Base-by-base conservation (phyloP, 2,888 invertebrate genomes). In the Chamaedrilus cognettii region DNA sequence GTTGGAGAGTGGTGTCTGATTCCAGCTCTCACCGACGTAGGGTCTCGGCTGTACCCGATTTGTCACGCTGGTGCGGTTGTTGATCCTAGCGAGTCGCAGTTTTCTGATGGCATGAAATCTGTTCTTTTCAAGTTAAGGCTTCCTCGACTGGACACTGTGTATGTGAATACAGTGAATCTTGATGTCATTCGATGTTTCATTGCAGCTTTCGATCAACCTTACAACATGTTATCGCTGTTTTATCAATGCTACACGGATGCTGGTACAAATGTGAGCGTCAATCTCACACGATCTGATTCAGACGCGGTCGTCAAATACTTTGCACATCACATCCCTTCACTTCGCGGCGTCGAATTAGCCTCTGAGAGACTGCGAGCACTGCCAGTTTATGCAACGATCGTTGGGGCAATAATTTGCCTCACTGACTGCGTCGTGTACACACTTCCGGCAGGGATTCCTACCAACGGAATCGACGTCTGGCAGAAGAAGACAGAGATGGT, bases 381-480 rank as follows among this genome's bases (percentile, higher is more conserved):
- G 34, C 73, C 73, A 2, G 49, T 73, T 28, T 72, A 68, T 50
- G 33, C 52, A 1, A 73, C 73, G 15, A 69, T 72, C 11, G 66
- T 50, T 55, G 70, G 72, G 1, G 72, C 72, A 56, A 34, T 67
- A 5, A 70, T 73, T 35, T 32, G 26, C 11, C 60, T 73, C 11
- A 63, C 68, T 15, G 55, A 57, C 49, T 68, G 70, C 50, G n/a
- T 70, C 1, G 72, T 72, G 51, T 73, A 72, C 51, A 72, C 70
- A 7, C 62, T 73, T 15, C 73, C 73, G 4, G 63, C 70, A 19
- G 52, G 65, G 31, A 70, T 73, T 33, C 72, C 72, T 2, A 73
- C 70, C 19, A 63, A 68, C 30, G 73, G 73, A 30, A 72, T 72
- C 26, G 70, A 70, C 49, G 50, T 68, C 11, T 73, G 71, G 71